Base-by-base conservation (phyloP, 23 tunicate genomes). In the Corella eumyota region DNA sequence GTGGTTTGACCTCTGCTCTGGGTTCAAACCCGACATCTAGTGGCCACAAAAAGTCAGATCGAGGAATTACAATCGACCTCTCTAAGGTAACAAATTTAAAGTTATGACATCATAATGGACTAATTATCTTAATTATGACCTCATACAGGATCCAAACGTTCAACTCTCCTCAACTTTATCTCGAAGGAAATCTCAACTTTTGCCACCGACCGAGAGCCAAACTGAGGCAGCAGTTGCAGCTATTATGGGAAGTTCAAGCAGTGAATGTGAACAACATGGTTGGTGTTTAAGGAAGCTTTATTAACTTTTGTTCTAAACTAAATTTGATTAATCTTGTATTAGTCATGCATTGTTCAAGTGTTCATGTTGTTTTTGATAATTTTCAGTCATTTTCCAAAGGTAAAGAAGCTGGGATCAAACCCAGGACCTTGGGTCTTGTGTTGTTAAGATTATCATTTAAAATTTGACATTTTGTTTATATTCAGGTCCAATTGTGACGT, bases 221-320 rank as follows among this genome's bases (percentile, higher is more conserved):
- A 85, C 95, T 0, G 80, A 85, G 52, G 92, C 67, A 50, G 92
- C 92, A 0, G 76, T 82, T 34, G 92, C 92, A 36, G 79, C 92
- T 59, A 82, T 82, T 26, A 35, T 82, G 5, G 81, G 73, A 24
- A 40, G 46, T 22, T 6, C 15, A 6, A n/a, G n/a, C n/a, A n/a
- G n/a, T n/a, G n/a, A n/a, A n/a, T n/a, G n/a, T n/a, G n/a, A n/a
- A n/a, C n/a, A 9, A 40, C 11, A 40, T 40, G 15, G 48, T 15
- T 9, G 48, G 11, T 40, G 11, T 40, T 40, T 9, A 11, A 40
- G 15, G 11, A 9, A 9, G 15, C 48, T 40, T 40, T 9, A 40
- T 9, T 11, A 40, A 15, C 13, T 40, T 40, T 40, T 40, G 15
- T 9, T 40, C 13, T 15, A 40, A 15, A 9, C 11, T 40, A 9